Base-by-base conservation (phyloP, 2,113 vertebrate species). In the Camelus bactrianus region DNA sequence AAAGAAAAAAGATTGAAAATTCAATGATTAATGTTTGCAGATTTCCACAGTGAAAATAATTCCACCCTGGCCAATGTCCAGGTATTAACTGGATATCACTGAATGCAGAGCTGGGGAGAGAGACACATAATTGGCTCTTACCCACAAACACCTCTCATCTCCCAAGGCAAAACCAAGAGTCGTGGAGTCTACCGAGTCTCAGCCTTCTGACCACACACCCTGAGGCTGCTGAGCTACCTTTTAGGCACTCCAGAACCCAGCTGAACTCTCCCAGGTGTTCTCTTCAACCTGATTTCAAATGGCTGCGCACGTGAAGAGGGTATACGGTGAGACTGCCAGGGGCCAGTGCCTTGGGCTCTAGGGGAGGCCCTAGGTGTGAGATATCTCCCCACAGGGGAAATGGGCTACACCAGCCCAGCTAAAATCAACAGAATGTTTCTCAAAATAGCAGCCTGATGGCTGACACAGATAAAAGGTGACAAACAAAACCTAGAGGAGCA, bases 11-110 rank as follows among this genome's bases (percentile, higher is more conserved):
- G 3, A 64, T 20, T 62, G 7, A 76, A 89, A 93, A 93, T 69
- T 52, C 26, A 83, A 88, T 95, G 60, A 82, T 73, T 81, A 83
- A 72, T 76, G 19, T 89, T 91, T 94, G 42, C 48, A 50, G 20
- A 62, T 80, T 95, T 76, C 52, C n/a, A 64, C 8, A 65, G 32
- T 86, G 38, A 95, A 95, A 94, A 89, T 89, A 95, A 26, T 77
- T 70, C 56, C 22, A 84, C 35, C 9, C 73, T 56, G 2, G 30
- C 38, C 26, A 76, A 65, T 69, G 14, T 60, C 77, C 84, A 86
- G 9, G 8, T 70, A 32, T 56, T 77, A 92, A 58, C 22, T 35
- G 52, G n/a, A 50, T 56, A 60, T 94, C 46, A 77, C 8, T 89
- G n/a, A 67, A 89, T 73, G 32, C 26, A 70, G 22, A 92, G n/a